Evolutionary conservation across 2,113 vertebrate species (phyloP), one percentile per base, ranked within the genome.

Genomic region (Ammodytes dubius): DNA sequence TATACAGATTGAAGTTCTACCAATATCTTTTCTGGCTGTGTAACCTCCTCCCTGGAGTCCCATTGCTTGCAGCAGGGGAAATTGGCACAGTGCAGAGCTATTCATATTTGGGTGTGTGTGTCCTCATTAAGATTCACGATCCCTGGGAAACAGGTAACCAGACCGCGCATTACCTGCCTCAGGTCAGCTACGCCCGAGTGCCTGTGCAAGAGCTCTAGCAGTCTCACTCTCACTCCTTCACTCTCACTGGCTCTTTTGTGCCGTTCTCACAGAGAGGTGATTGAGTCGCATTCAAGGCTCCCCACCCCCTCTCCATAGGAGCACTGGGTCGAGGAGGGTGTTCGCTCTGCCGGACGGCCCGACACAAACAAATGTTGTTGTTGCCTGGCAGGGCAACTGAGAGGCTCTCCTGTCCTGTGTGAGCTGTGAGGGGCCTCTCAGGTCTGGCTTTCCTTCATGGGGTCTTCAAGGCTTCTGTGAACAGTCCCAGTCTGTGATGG

Each of bases 281-380:
- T 93, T 93, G 89, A 95, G 89, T 88, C 81, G 79, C 87, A 82
- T 90, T 94, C 79, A 85, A 73, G 74, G 81, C 79, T 82, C 91
- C 93, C 90, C 70, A 84, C 91, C 88, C 86, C 82, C 83, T 81
- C 60, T 75, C 69, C 82, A 85, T 73, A 74, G 67, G 82, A 86
- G 37, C 61, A 27, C 82, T n/a, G 52, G 83, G 89, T 76, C 79
- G 74, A 75, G 13, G 66, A 82, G 88, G 91, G 92, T 77, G 90
- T 85, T 84, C 68, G 27, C 27, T 68, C 71, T 77, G 74, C 65
- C 12, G 80, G 77, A 74, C 35, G 77, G 88, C 87, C 90, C 78
- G 85, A 86, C 84, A 94, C 93, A 95, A 94, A 95, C 94, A 94
- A 94, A 89, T 86, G 87, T 87, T 89, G 93, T 87, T 90, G 93